Evolutionary conservation across 2,113 vertebrate genomes (phyloP).

Genomic region (Hypanus sabinus): DNA sequence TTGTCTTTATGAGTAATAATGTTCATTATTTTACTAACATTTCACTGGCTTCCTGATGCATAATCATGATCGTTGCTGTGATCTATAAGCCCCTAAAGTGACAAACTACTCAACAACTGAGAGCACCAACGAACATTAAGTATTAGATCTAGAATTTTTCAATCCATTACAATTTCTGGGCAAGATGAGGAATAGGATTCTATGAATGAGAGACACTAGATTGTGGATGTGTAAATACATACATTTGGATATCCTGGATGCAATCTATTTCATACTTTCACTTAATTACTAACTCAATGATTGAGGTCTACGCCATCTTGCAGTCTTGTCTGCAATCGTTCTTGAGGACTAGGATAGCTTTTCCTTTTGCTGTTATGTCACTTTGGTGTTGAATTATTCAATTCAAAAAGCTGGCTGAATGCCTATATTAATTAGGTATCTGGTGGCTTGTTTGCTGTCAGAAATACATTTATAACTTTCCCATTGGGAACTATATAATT

Average conservation of each 20-base stretch:
- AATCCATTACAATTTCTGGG: neutral
- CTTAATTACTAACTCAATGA: neutral
- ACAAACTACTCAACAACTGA: neutral
- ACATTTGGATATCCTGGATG: no score
- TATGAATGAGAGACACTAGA: no score
- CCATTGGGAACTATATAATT: neutral
- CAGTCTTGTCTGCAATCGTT: neutral
- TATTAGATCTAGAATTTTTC: neutral
- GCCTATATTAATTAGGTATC: neutral
- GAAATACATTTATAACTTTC: neutral
- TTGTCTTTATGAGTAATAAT: neutral
- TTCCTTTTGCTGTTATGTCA: neutral
- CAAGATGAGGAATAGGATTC: neutral
- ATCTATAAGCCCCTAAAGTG: neutral
- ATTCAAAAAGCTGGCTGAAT: neutral
- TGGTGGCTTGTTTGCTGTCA: neutral
- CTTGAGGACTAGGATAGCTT: neutral
- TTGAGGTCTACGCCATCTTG: neutral
- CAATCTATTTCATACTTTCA: neutral
- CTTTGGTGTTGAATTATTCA: neutral
- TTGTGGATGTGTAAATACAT: neutral
- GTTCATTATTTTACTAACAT: neutral
- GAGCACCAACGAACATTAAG: neutral
- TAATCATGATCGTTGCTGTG: neutral
- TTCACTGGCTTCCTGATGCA: neutral